A percentile compares a stretch with the other conserved stretches of the same genome.
Evolutionary conservation across 2,113 vertebrate species (phyloP).

Genomic region (Chlorocebus sabaeus): DNA sequence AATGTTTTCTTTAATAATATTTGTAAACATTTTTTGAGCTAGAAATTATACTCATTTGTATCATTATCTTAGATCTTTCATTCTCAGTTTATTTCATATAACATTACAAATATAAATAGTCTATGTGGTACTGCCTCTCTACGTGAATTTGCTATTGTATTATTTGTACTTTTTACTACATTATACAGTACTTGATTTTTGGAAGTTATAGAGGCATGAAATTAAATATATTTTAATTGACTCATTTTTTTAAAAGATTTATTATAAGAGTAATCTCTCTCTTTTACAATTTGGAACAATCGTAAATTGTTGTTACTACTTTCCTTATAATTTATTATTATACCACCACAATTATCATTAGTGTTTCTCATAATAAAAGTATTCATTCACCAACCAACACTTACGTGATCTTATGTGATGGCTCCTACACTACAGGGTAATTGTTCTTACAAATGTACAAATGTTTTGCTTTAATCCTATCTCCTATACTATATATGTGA

Average conservation of each 20-base stretch:
- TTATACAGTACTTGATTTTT: background rate
- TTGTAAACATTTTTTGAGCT: slow-evolving; percentile 37
- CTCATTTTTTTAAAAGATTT: background rate
- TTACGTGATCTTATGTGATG: background rate
- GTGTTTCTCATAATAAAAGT: background rate
- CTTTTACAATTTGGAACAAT: background rate
- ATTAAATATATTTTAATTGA: background rate
- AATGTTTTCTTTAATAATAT: slow-evolving; percentile 48
- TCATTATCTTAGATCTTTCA: slow-evolving; percentile 26
- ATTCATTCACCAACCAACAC: background rate
- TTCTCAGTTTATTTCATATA: slow-evolving; percentile 5
- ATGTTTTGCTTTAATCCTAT: background rate
- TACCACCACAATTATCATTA: background rate
- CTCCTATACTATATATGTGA: background rate
- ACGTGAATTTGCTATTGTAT: slow-evolving; percentile 13
- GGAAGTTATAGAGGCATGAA: background rate
- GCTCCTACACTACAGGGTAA: background rate
- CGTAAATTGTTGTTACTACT: background rate
- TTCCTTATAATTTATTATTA: background rate
- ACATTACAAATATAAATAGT: background rate
- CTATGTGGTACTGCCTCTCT: background rate
- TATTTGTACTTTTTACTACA: background rate
- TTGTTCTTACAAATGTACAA: background rate
- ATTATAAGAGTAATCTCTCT: background rate
- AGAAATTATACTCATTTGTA: slow-evolving; percentile 13